Base-by-base conservation (phyloP, 2,888 invertebrate species). In the Lasioglossum zephyrum region DNA sequence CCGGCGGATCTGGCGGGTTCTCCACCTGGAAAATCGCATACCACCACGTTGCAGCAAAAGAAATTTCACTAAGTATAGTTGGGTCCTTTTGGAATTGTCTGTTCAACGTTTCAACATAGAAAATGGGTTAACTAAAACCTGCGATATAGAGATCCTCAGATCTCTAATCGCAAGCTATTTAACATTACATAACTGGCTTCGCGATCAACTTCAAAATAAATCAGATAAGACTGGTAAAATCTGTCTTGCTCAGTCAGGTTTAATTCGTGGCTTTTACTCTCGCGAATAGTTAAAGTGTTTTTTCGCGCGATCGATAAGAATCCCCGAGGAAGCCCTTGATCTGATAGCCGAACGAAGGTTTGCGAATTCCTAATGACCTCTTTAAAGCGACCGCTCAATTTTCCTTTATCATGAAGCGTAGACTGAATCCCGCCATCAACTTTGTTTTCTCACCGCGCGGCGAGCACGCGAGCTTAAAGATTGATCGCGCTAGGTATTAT, bases 1-100 rank as follows among this genome's bases (percentile, higher is more conserved):
- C 94, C 16, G 94, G 94, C 13, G 95, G 94, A 84, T 93, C 94
- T 3, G 94, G 94, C 26, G 95, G 94, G 91, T 94, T 95, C 86
- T 95, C 95, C 11, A 94, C 91, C 95, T 95, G 84, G 4, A 39
- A 39, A 47, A 41, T 13, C 13, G 73, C 6, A 39, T 3, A 2
- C 3, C 9, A 31, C 44, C 44, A 44, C 16, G 13, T 75, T 79
- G n/a, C 18, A 75, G 36, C 44, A 0, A 69, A 39, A 69, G 31
- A 39, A 44, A 44, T 44, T 13, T 44, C 44, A 44, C 44, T 9
- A 44, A 44, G 44, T 22, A 0, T 9, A n/a, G 11, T n/a, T n/a
- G 57, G 11, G 11, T n/a, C 4, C 11, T 4, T 57, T 11, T n/a
- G 11, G 57, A n/a, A 57, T 57, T 57, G n/a, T n/a, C 1, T n/a